These are phyloP conservation scores for Eupristina koningsbergeri DNA, from an alignment of 1,140 invertebrate species.

Conservation along the genomic window DNA sequence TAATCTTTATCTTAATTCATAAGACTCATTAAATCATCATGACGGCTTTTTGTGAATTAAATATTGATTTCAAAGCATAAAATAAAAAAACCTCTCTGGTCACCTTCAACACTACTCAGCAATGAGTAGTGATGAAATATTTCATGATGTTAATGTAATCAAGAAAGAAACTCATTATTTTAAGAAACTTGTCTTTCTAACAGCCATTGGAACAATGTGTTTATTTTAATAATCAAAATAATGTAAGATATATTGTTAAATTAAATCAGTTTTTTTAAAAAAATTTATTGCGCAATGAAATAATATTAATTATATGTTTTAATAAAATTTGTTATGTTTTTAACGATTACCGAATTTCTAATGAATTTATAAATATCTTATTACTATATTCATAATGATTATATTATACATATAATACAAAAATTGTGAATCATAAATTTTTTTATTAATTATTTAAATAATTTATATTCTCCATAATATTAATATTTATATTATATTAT, in stretches of 20 bases:
- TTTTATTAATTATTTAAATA: no score
- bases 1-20: not conserved
- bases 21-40: not conserved
- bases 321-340: no score
- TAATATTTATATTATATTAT: no score
- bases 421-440: no score
- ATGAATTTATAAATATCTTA: no score
- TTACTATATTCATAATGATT: no score
- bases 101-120: slow-evolving; percentile 14
- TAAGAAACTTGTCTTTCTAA: slow-evolving; percentile 4
- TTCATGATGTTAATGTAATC: not conserved
- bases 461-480: no score
- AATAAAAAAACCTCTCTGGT: slow-evolving; percentile 2
- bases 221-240: not conserved
- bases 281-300: not conserved
- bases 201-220: not conserved
- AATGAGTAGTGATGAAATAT: slow-evolving; percentile 24
- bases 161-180: slow-evolving; percentile 8
- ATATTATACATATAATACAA: no score
- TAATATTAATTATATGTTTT: slow-evolving; percentile 6
- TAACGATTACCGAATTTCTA: no score
- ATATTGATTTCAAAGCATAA: not conserved
- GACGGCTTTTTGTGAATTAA: not conserved
- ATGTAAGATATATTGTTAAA: not conserved
- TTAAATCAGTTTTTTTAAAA: not conserved